A percentile compares a stretch with the other conserved stretches of the same genome.
Conservation (phyloP, 35 echinoderm and acorn worm genomes). For the Lytechinus pictus region DNA sequence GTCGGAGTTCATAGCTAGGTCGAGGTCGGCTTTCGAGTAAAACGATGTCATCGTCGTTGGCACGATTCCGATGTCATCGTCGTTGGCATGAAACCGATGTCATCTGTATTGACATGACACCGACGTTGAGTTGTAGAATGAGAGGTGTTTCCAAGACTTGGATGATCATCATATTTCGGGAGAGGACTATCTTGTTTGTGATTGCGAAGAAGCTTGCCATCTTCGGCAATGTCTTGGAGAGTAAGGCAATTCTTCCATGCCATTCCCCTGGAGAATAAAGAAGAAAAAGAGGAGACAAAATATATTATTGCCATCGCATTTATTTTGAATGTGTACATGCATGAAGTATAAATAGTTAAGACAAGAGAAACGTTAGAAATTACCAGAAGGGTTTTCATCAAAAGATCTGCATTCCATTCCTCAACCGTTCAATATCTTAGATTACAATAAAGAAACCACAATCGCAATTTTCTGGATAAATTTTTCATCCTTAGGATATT, state of each 20-base stretch:
- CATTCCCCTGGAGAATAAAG: neutral
- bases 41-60: too few species aligned
- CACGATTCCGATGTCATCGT: too few species aligned
- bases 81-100: neutral
- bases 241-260: constrained; percentile 26
- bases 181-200: neutral
- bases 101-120: neutral
- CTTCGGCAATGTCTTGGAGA: neutral
- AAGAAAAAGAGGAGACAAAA: neutral
- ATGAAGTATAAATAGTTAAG: neutral
- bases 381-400: too few species aligned
- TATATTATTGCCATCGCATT: neutral
- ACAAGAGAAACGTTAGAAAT: neutral
- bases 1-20: neutral
- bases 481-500: too few species aligned
- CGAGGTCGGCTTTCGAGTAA: neutral
- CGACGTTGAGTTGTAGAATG: neutral
- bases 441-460: too few species aligned
- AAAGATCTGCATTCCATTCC: too few species aligned
- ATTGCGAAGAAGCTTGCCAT: neutral
- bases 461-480: too few species aligned
- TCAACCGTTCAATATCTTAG: too few species aligned
- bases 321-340: neutral
- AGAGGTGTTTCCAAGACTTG: neutral
- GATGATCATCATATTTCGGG: neutral